These are phyloP conservation scores for Silurus lanzhouensis DNA, from an alignment of 2,797 vertebrate genomes.

Conservation along the genomic window DNA sequence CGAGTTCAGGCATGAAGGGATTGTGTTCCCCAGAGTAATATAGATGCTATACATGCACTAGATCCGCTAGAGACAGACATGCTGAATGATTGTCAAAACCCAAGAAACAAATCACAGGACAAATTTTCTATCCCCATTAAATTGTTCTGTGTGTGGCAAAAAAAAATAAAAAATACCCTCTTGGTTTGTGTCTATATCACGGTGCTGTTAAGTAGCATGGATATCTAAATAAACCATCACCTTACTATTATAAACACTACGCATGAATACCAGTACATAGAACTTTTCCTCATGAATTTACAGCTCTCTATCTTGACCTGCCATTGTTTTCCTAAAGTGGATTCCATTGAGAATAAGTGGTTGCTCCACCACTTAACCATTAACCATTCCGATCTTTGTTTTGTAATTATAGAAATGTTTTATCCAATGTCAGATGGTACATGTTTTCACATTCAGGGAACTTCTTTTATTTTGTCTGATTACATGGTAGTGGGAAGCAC, in stretches of 20 bases:
- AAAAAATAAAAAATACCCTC: neutral
- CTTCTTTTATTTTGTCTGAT: constrained; percentile 84
- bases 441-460: constrained; percentile 74
- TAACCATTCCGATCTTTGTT: constrained; percentile 76
- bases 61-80: constrained; percentile 13
- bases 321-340: constrained; percentile 70
- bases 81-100: constrained; percentile 13
- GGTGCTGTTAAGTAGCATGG: constrained; percentile 18
- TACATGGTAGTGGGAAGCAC: constrained; percentile 78
- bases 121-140: constrained; percentile 3
- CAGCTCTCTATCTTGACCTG: constrained; percentile 66
- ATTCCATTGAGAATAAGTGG: constrained; percentile 70
- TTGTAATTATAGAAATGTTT: constrained; percentile 81
- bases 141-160: constrained; percentile 17
- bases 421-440: constrained; percentile 83
- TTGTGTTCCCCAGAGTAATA: constrained; percentile 32
- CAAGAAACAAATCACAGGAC: constrained; percentile 12
- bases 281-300: constrained; percentile 64
- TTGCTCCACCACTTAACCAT: constrained; percentile 75
- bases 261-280: constrained; percentile 56
- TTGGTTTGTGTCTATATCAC: constrained; percentile 13
- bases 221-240: constrained; percentile 60
- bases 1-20: constrained; percentile 30
- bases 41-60: constrained; percentile 17
- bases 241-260: constrained; percentile 63